Conservation (phyloP, 2,888 invertebrate genomes). For the Drosophila lutescens region DNA sequence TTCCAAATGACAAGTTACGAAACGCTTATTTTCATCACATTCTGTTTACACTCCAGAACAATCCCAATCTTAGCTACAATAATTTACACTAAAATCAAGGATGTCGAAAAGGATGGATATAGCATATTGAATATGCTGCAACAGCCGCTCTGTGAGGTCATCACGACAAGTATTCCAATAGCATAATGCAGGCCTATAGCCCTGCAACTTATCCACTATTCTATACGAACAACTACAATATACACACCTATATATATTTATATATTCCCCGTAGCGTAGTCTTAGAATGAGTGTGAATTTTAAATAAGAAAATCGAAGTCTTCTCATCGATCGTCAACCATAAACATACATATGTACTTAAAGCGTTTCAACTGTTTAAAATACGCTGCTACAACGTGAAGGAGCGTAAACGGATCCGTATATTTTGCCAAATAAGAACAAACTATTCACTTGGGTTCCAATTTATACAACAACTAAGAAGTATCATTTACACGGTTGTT, state of each 20-base stretch:
- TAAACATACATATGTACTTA: slow-evolving; percentile 39
- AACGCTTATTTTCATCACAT: slow-evolving; percentile 26
- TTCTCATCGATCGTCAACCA: slow-evolving; percentile 15
- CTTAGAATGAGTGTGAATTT: slow-evolving; percentile 51
- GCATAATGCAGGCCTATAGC: slow-evolving; percentile 47
- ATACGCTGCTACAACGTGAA: not conserved
- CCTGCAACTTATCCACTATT: slow-evolving; percentile 17
- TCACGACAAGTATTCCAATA: slow-evolving; percentile 63
- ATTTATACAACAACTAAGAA: slow-evolving; percentile 32
- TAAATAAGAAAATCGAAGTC: slow-evolving; percentile 25
- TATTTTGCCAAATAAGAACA: slow-evolving; percentile 47
- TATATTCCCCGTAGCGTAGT: slow-evolving; percentile 35
- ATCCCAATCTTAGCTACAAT: slow-evolving; percentile 20
- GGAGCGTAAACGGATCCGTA: slow-evolving; percentile 13
- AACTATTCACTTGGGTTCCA: slow-evolving; percentile 40
- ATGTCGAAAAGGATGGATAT: slow-evolving; percentile 9
- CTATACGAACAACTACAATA: slow-evolving; percentile 30
- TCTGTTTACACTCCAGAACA: slow-evolving; percentile 30
- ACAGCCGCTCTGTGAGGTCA: slow-evolving; percentile 51
- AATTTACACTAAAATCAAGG: slow-evolving; percentile 26
- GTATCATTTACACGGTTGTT: slow-evolving; percentile 47
- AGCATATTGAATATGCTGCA: slow-evolving; percentile 37
- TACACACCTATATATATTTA: slow-evolving; percentile 25
- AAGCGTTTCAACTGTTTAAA: slow-evolving; percentile 28
- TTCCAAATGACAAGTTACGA: slow-evolving; percentile 50